Evolutionary conservation across 2,113 vertebrate species (phyloP).

Genomic region (Triplophysa dalaica): DNA sequence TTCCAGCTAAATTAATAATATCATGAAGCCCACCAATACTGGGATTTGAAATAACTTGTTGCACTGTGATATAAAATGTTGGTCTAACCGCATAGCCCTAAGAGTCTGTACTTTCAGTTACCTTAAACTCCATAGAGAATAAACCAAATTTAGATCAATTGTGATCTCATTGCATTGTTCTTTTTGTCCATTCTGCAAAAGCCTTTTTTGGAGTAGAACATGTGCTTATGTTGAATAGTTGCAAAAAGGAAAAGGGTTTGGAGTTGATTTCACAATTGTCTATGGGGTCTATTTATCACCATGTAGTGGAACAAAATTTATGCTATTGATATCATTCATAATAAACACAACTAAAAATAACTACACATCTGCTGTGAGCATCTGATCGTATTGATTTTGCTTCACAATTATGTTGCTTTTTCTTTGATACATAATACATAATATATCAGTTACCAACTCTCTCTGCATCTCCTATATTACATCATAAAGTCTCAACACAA

Average conservation of each 20-base stretch:
- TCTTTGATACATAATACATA: too few relatives aligned
- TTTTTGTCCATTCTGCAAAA: not conserved
- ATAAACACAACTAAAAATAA: not conserved
- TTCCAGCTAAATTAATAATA: too few relatives aligned
- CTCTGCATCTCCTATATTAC: not conserved
- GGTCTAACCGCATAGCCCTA: too few relatives aligned
- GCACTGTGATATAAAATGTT: too few relatives aligned
- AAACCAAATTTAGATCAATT: too few relatives aligned
- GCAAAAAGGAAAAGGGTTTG: not conserved
- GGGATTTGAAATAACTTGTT: too few relatives aligned
- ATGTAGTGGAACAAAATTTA: not conserved
- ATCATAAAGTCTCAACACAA: not conserved
- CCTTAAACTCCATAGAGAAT: too few relatives aligned
- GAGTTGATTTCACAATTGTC: not conserved
- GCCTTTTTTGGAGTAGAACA: not conserved
- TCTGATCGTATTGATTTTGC: not conserved
- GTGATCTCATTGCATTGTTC: not conserved
- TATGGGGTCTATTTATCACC: not conserved
- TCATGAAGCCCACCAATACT: too few relatives aligned
- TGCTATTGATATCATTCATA: not conserved
- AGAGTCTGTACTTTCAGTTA: not conserved
- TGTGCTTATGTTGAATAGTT: conserved; percentile 1
- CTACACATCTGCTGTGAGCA: too few relatives aligned
- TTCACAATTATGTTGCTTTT: not conserved
- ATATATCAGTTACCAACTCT: not conserved